Percentiles rank a stretch among this genome's conserved stretches.
These are phyloP conservation scores for Sebastes cheni DNA, from an alignment of 2,797 vertebrate genomes.

Conservation along the genomic window DNA sequence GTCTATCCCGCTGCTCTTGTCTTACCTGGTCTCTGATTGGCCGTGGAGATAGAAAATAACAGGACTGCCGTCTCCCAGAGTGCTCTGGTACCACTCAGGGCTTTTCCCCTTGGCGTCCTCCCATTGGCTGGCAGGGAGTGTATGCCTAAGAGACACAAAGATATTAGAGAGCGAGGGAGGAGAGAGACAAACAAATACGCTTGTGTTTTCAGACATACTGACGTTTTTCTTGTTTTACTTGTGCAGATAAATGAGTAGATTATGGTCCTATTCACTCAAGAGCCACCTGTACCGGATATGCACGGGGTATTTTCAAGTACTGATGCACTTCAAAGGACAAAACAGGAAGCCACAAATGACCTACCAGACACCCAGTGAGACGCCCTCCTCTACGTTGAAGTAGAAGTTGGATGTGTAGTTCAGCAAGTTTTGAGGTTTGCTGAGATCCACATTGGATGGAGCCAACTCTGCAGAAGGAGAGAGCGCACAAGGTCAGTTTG, in stretches of 20 bases:
- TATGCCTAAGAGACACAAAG: conserved; percentile 79
- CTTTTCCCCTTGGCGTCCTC: conserved; percentile 77
- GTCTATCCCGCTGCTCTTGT: conserved; percentile 38
- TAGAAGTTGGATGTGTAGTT: conserved; percentile 86
- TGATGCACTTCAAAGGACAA: neutral
- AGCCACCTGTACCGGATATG: conserved; percentile 21
- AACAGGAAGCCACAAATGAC: conserved; percentile 6
- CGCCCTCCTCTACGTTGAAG: conserved; percentile 73
- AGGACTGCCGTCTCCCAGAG: conserved; percentile 81
- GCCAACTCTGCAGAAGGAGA: conserved; percentile 66
- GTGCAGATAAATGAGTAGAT: conserved; percentile 43
- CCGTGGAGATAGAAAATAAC: conserved; percentile 88
- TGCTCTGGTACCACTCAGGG: conserved; percentile 76
- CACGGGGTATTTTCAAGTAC: neutral
- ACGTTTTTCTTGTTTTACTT: neutral
- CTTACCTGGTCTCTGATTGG: conserved; percentile 84
- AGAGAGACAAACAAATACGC: conserved; percentile 13
- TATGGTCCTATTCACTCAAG: neutral
- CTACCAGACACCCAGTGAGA: conserved; percentile 86
- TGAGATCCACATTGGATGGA: conserved; percentile 80
- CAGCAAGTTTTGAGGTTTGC: conserved; percentile 73
- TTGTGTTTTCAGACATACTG: neutral
- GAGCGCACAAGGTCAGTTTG: conserved; percentile 44
- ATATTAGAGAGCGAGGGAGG: neutral
- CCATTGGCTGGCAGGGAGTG: conserved; percentile 80